A percentile compares a stretch with the other conserved stretches of the same genome.
These are phyloP conservation scores for Scotopteryx bipunctaria DNA, from an alignment of 2,888 invertebrate species.

Conservation along the genomic window DNA sequence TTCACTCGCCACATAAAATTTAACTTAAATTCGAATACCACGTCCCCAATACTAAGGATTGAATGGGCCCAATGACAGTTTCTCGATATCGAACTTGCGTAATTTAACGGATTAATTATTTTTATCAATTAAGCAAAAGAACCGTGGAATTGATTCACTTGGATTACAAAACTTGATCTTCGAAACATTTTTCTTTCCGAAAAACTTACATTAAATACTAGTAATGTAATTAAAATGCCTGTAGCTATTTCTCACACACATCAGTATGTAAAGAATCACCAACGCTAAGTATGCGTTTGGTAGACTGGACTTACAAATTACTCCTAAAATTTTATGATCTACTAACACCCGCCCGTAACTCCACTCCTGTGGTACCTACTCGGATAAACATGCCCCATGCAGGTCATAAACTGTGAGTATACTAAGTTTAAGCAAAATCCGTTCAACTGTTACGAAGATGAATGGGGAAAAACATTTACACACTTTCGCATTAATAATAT, in stretches of 20 bases:
- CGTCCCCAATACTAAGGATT: slow-evolving; percentile 32
- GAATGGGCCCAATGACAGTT: slow-evolving; percentile 33
- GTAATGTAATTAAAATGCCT: not conserved
- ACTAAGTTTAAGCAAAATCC: too few species aligned
- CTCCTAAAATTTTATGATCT: too few species aligned
- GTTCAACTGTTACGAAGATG: too few species aligned
- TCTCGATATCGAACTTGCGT: slow-evolving; percentile 29
- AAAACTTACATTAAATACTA: not conserved
- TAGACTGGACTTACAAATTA: not conserved
- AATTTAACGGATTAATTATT: slow-evolving; percentile 32
- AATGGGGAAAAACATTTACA: too few species aligned
- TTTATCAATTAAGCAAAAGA: slow-evolving; percentile 26
- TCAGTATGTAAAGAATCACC: not conserved
- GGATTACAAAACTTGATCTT: slow-evolving; percentile 13
- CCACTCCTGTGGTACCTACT: too few species aligned
- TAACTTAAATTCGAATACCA: slow-evolving; percentile 43
- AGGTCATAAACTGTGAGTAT: too few species aligned
- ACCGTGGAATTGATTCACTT: slow-evolving; percentile 26
- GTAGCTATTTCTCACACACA: not conserved
- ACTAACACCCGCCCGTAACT: too few species aligned
- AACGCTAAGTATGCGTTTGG: too few species aligned
- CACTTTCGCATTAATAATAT: too few species aligned
- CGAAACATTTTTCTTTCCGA: not conserved
- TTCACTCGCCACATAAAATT: slow-evolving; percentile 37
- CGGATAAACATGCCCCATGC: too few species aligned